Evolutionary conservation across 2,797 vertebrate species (phyloP), one percentile per base, ranked within the genome.

Genomic region (Falco naumanni): DNA sequence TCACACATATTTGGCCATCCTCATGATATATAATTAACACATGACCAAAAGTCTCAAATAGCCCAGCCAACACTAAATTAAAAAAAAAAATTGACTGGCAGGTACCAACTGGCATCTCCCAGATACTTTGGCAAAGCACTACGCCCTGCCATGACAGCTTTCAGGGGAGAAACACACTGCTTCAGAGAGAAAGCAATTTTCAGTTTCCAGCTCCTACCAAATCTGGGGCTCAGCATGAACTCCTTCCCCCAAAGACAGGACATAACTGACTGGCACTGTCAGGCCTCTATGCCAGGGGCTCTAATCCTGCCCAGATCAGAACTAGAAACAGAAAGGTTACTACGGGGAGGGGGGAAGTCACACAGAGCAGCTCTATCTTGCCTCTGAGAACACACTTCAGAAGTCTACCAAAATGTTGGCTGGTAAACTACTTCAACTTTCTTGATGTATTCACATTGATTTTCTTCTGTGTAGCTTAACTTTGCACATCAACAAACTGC

Each of bases 31-130:
- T 12, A 95, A 79, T 54, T 84, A 74, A 88, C 1, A 5, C n/a
- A 57, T 21, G 48, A 95, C 15, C 59, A 83, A 63, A 79, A 86
- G 74, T 65, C 53, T 91, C 85, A 86, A 88, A 86, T 45, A 78
- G 65, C 24, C 57, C 76, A 91, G 88, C 53, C 85, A 84, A 78
- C 37, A 53, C 5, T 3, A 78, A 59, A 76, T 79, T 53, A 29
- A 43, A 77, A 83, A 76, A 76, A 48, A 63, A 47, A 8, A 1
- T 20, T 90, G 91, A 96, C 65, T 95, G 91, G 87, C 91, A 95
- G 87, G 68, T 83, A 74, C 89, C 91, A 95, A 13, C 83, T 93
- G 96, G 76, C 88, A 95, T 69, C 65, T 84, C 72, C 66, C 65
- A 68, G 63, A 84, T 56, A 64, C 10, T 64, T 43, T 90, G 70